Evolutionary conservation across 2,797 vertebrate genomes (phyloP).

Genomic region (Enteromius treurensis): DNA sequence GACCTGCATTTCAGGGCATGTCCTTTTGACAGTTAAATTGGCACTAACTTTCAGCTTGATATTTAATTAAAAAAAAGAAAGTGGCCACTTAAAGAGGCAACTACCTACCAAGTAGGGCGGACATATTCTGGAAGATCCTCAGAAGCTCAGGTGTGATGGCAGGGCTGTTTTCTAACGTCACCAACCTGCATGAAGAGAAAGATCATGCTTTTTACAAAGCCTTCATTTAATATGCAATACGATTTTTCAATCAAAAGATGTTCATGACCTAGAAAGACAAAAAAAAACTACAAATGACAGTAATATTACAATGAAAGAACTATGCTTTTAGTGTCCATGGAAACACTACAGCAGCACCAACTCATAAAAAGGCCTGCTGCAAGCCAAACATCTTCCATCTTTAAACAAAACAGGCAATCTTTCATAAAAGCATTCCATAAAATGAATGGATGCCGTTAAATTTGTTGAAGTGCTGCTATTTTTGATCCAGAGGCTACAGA

Average conservation of each 20-base stretch:
- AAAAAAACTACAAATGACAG: conserved; percentile 10
- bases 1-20: conserved; percentile 3
- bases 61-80: not conserved
- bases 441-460: conserved; percentile 20
- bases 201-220: conserved; percentile 25
- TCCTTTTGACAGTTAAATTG: not conserved
- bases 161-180: conserved; percentile 94
- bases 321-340: conserved; percentile 51
- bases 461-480: conserved; percentile 39
- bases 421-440: conserved; percentile 39
- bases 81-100: not conserved
- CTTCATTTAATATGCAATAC: conserved; percentile 10
- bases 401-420: conserved; percentile 38
- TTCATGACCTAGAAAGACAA: not conserved
- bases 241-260: not conserved
- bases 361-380: conserved; percentile 28
- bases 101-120: conserved; percentile 89
- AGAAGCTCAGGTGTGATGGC: conserved; percentile 91
- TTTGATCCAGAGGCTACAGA: conserved; percentile 25
- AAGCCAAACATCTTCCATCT: conserved; percentile 31
- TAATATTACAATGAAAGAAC: conserved; percentile 23
- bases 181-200: conserved; percentile 82
- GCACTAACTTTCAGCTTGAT: not conserved
- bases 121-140: conserved; percentile 97
- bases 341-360: conserved; percentile 16